Evolutionary conservation across 2,888 invertebrate genomes (phyloP).

Genomic region (Leucophenga montana): DNA sequence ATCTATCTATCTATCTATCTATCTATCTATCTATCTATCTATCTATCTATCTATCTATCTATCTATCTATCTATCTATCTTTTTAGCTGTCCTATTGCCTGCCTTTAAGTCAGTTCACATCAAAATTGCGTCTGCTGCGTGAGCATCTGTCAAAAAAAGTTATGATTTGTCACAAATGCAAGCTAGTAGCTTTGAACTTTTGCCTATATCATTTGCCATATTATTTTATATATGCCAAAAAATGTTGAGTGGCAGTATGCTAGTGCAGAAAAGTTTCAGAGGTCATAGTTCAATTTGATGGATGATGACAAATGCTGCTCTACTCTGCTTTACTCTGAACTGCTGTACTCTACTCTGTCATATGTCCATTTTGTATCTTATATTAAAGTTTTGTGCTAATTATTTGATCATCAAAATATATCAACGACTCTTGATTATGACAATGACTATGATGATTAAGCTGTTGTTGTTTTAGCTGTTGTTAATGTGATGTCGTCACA

Average conservation of each 20-base stretch:
- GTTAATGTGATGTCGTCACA: too few relatives aligned
- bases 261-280: slow-evolving; percentile 13
- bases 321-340: slow-evolving; percentile 3
- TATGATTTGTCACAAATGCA: slow-evolving; percentile 49
- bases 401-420: slow-evolving; percentile 55
- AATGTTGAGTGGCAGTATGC: not conserved
- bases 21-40: slow-evolving; percentile 35
- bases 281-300: slow-evolving; percentile 39
- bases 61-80: slow-evolving; percentile 33
- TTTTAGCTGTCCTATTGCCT: not conserved
- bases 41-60: slow-evolving; percentile 25
- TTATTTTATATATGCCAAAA: slow-evolving; percentile 23
- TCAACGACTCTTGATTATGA: too few relatives aligned
- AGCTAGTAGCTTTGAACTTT: slow-evolving; percentile 31
- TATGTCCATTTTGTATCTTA: not conserved
- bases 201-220: slow-evolving; percentile 29
- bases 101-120: not conserved
- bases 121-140: not conserved
- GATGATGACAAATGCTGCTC: slow-evolving; percentile 54
- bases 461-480: too few relatives aligned
- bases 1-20: slow-evolving; percentile 33
- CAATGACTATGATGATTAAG: too few relatives aligned
- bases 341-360: not conserved
- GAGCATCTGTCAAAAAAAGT: slow-evolving; percentile 48
- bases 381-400: slow-evolving; percentile 43